These are phyloP conservation scores for Channa argus DNA, from an alignment of 2,113 vertebrate species.

Conservation along the genomic window DNA sequence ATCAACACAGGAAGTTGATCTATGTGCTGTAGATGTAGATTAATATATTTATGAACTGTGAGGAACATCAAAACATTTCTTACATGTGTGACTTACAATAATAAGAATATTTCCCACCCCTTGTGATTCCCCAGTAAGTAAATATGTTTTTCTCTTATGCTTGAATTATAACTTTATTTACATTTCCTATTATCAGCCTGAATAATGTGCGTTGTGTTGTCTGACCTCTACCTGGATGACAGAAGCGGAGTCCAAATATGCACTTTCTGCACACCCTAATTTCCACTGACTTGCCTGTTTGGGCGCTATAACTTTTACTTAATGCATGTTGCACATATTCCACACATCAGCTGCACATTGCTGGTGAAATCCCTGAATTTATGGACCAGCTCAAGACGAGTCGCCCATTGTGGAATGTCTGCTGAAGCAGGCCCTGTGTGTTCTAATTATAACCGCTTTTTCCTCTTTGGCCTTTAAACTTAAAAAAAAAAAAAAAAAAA, in stretches of 20 bases:
- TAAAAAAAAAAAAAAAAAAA: background rate
- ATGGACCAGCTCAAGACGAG: conserved; percentile 70
- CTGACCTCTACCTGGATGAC: conserved; percentile 18
- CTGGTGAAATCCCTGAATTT: conserved; percentile 83
- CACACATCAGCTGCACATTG: conserved; percentile 70
- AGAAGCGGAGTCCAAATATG: conserved; percentile 36
- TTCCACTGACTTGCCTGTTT: conserved; percentile 35
- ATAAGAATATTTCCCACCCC: too few relatives aligned
- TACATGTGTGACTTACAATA: too few relatives aligned
- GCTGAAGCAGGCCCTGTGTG: conserved; percentile 64
- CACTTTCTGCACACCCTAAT: conserved; percentile 28
- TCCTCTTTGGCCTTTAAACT: conserved; percentile 31
- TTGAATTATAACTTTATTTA: too few relatives aligned
- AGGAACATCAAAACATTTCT: too few relatives aligned
- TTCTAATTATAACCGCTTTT: conserved; percentile 65
- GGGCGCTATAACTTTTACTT: conserved; percentile 64
- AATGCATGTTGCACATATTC: conserved; percentile 75
- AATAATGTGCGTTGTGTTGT: background rate
- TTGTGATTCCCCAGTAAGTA: too few relatives aligned
- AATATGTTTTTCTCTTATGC: too few relatives aligned
- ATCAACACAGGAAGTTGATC: too few relatives aligned
- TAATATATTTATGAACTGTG: too few relatives aligned
- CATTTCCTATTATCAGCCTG: background rate
- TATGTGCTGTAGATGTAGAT: too few relatives aligned
- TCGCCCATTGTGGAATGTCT: conserved; percentile 77